A percentile compares a stretch with the other conserved stretches of the same genome.
These are phyloP conservation scores for Choloepus hoffmanni DNA, from an alignment of 2,113 vertebrate genomes.

Conservation along the genomic window DNA sequence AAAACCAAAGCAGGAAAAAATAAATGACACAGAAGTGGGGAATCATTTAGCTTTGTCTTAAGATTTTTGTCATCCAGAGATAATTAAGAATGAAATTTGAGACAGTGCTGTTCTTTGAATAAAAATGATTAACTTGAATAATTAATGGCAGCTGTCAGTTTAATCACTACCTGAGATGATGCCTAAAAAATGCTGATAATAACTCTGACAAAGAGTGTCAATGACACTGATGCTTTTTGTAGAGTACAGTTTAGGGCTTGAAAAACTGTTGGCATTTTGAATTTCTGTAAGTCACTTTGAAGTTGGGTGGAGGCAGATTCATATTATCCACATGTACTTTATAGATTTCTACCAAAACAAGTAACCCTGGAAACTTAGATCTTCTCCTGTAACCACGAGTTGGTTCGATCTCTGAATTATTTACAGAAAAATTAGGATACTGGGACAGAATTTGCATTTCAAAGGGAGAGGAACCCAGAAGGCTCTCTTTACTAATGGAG, in stretches of 20 bases:
- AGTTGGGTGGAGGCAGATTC: not conserved
- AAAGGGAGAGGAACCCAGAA: conserved; percentile 64
- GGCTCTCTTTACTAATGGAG: conserved; percentile 72
- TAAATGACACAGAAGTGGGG: not conserved
- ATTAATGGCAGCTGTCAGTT: not conserved
- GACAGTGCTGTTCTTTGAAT: conserved; percentile 31
- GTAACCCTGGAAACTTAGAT: conserved; percentile 59
- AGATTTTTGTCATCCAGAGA: not conserved
- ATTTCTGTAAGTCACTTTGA: not conserved
- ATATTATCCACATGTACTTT: not conserved
- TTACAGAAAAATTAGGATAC: conserved; percentile 82
- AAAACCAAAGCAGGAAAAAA: conserved; percentile 2
- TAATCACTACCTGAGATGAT: not conserved
- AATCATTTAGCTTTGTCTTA: conserved; percentile 32
- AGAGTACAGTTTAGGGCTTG: not conserved
- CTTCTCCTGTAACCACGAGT: conserved; percentile 36
- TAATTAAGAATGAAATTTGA: conserved; percentile 47
- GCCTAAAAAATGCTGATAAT: not conserved
- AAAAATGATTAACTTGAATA: conserved; percentile 32
- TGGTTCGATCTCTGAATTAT: conserved; percentile 82
- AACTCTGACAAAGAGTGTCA: not conserved
- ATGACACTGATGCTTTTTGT: not conserved
- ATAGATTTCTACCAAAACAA: conserved; percentile 58
- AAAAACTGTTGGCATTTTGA: conserved; percentile 20
- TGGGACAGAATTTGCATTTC: conserved; percentile 80